Evolutionary conservation across 2,113 vertebrate species (phyloP).

Genomic region (Xenus cinereus): DNA sequence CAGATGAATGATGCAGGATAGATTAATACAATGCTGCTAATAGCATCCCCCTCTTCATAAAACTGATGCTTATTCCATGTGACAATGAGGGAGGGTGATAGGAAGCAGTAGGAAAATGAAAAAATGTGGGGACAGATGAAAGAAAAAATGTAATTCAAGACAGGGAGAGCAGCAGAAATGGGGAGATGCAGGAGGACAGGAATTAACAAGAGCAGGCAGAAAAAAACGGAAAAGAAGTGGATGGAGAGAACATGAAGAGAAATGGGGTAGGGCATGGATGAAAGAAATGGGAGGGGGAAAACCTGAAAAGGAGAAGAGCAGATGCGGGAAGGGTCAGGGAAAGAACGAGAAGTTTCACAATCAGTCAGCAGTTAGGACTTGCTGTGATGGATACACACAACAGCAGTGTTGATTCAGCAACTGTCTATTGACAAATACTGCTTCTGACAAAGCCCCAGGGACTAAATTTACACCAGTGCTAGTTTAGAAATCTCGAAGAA

Average conservation of each 20-base stretch:
- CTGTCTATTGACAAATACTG: not conserved
- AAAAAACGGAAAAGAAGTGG: not conserved
- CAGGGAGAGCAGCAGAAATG: not conserved
- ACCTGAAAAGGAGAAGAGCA: not conserved
- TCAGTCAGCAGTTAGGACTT: not conserved
- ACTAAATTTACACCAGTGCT: not conserved
- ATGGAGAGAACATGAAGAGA: not conserved
- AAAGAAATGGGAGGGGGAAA: not conserved
- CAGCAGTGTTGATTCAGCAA: conserved; percentile 6
- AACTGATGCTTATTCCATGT: not conserved
- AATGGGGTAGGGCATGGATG: not conserved
- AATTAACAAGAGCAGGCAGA: not conserved
- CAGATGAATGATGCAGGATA: not conserved
- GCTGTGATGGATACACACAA: not conserved
- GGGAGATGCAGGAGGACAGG: not conserved
- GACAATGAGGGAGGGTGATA: not conserved
- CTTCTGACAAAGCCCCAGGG: not conserved
- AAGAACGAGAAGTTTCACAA: not conserved
- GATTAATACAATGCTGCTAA: not conserved
- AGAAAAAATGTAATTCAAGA: not conserved
- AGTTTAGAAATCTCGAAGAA: not conserved
- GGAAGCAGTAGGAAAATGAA: not conserved
- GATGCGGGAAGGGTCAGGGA: not conserved
- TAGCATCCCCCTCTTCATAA: not conserved
- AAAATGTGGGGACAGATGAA: not conserved